Percentiles rank a stretch among this genome's conserved stretches.
Evolutionary conservation across 2,113 vertebrate species (phyloP).

Genomic region (Acanthochromis polyacanthus): DNA sequence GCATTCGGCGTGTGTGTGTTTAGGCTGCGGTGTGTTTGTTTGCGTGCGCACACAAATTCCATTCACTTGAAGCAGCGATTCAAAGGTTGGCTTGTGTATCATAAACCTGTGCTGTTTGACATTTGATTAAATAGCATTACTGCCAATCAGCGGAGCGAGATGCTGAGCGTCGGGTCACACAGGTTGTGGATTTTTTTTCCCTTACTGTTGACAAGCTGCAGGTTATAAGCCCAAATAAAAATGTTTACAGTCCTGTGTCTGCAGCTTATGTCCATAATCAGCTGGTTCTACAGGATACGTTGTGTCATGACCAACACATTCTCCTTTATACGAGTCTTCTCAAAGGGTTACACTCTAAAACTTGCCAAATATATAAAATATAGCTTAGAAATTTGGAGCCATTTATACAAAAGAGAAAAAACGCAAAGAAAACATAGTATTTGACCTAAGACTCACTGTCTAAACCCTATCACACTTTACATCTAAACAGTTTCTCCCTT

Average conservation of each 20-base stretch:
- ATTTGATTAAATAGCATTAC: constrained; percentile 84
- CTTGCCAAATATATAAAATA: background rate
- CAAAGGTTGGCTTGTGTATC: constrained; percentile 76
- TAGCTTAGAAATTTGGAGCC: no score
- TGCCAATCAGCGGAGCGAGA: constrained; percentile 76
- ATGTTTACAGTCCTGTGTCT: constrained; percentile 60
- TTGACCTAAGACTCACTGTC: no score
- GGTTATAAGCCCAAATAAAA: constrained; percentile 46
- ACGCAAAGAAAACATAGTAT: no score
- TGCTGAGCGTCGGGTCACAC: constrained; percentile 59
- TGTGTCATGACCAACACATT: constrained; percentile 15
- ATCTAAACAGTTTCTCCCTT: no score
- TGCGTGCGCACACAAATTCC: constrained; percentile 40
- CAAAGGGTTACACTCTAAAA: background rate
- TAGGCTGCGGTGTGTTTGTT: constrained; percentile 48
- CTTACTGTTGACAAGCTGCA: constrained; percentile 55
- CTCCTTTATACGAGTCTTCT: background rate
- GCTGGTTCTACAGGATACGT: constrained; percentile 24
- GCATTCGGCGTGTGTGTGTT: constrained; percentile 13
- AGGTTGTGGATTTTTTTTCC: constrained; percentile 50
- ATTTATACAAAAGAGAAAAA: no score
- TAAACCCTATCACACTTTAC: no score
- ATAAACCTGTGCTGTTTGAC: constrained; percentile 80
- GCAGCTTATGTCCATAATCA: constrained; percentile 45
- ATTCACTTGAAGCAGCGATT: constrained; percentile 55